A percentile compares a stretch with the other conserved stretches of the same genome.
phyloP scores from a whole-genome alignment of 1,140 invertebrate genomes.

The Homarus americanus region DNA sequence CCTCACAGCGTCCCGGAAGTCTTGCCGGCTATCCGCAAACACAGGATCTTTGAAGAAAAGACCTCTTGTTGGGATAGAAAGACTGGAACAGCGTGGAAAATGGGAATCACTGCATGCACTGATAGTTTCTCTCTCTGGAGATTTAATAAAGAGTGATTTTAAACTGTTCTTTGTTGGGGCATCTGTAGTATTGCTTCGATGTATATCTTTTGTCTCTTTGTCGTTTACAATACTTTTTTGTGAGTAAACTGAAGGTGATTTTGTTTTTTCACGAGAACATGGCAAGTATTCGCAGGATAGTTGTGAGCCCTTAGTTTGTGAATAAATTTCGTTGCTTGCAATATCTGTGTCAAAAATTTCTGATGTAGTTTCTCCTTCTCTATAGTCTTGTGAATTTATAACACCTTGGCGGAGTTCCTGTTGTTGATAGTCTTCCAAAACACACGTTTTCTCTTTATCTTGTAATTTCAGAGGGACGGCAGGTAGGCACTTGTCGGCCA shows the following conservation, averaged over 20 bases:
- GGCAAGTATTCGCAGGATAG: too few species aligned
- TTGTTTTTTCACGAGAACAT: neutral
- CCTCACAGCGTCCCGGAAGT: constrained; percentile 27
- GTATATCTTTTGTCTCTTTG: neutral
- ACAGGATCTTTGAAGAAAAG: constrained; percentile 37
- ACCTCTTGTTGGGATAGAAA: constrained; percentile 20
- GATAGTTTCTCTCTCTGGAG: neutral
- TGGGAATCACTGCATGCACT: too few species aligned
- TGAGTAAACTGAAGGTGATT: neutral
- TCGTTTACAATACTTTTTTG: neutral
- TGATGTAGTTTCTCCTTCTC: too few species aligned
- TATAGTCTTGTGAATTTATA: too few species aligned
- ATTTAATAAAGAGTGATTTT: neutral
- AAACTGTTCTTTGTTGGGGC: neutral
- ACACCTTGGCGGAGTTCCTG: too few species aligned
- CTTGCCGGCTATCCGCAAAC: neutral
- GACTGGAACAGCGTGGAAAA: neutral
- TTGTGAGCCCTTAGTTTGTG: too few species aligned
- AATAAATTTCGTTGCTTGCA: too few species aligned
- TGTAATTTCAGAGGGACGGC: too few species aligned
- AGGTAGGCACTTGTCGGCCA: too few species aligned
- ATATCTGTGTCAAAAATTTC: too few species aligned
- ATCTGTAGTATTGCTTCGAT: neutral
- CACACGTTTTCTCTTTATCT: too few species aligned
- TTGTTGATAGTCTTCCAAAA: too few species aligned